Evolutionary conservation across 1,140 invertebrate species (phyloP).

Genomic region (Drosophila sp.): DNA sequence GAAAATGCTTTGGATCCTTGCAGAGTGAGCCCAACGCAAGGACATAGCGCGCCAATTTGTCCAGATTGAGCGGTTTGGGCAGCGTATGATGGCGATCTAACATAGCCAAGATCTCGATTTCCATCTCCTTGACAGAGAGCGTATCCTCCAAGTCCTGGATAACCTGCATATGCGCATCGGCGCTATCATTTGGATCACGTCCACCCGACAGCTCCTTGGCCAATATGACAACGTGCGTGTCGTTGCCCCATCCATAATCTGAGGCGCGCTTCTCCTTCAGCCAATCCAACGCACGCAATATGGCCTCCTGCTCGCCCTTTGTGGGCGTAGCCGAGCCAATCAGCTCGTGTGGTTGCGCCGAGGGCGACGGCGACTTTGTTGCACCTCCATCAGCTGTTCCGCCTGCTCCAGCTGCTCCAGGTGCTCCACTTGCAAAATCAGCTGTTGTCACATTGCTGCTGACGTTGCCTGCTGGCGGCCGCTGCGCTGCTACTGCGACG

Average conservation of each 20-base stretch:
- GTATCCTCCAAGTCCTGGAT: slow-evolving; percentile 88
- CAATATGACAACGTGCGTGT: slow-evolving; percentile 90
- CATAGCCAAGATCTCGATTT: slow-evolving; percentile 92
- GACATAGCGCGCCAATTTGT: slow-evolving; percentile 90
- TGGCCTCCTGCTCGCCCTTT: slow-evolving; percentile 86
- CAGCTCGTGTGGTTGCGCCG: slow-evolving; percentile 60
- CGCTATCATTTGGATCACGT: slow-evolving; percentile 85
- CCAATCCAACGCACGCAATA: slow-evolving; percentile 88
- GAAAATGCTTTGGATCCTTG: slow-evolving; percentile 92
- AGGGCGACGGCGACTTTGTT: slow-evolving; percentile 1
- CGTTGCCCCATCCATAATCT: slow-evolving; percentile 91
- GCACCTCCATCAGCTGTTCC: background rate
- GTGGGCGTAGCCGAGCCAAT: slow-evolving; percentile 84
- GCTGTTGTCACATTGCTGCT: slow-evolving; percentile 6
- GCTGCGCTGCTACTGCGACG: slow-evolving; percentile 12
- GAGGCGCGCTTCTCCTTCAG: slow-evolving; percentile 88
- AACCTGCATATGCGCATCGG: slow-evolving; percentile 76
- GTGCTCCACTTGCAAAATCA: background rate
- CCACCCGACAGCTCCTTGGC: slow-evolving; percentile 86
- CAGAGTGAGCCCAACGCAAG: slow-evolving; percentile 91
- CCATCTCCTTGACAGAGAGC: slow-evolving; percentile 92
- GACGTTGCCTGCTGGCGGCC: slow-evolving; percentile 16
- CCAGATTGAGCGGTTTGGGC: slow-evolving; percentile 88
- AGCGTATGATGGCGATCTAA: slow-evolving; percentile 86
- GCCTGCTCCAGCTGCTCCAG: slow-evolving; percentile 23